These are phyloP conservation scores for Anhinga anhinga DNA, from an alignment of 2,113 vertebrate species.

Conservation along the genomic window DNA sequence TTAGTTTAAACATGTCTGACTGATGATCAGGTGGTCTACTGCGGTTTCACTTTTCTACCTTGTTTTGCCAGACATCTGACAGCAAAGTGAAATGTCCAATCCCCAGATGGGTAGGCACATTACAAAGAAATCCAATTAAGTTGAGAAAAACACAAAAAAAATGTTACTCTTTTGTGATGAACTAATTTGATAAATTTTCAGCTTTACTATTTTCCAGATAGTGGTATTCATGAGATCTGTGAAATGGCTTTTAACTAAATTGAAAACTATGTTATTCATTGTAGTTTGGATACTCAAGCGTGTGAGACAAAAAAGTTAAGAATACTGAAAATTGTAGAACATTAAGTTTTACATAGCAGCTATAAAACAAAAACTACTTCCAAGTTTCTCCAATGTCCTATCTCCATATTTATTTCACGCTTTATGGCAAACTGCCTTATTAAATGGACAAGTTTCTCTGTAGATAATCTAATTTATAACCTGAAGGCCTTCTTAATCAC, in stretches of 20 bases:
- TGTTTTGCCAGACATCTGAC: neutral
- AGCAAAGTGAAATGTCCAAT: neutral
- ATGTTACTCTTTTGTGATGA: neutral
- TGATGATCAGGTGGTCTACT: neutral
- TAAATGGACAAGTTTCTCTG: neutral
- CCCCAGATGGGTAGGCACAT: neutral
- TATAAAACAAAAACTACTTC: neutral
- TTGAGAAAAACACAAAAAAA: neutral
- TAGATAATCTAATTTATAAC: neutral
- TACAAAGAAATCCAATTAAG: neutral
- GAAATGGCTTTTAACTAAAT: neutral
- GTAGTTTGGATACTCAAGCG: neutral
- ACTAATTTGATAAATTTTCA: neutral
- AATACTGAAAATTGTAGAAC: neutral
- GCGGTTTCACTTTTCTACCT: neutral
- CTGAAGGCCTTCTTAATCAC: neutral
- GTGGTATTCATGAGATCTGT: neutral
- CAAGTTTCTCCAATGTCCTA: neutral
- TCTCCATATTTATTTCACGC: neutral
- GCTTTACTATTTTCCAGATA: neutral
- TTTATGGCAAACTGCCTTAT: neutral
- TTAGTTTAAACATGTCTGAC: neutral
- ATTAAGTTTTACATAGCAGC: neutral
- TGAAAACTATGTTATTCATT: neutral
- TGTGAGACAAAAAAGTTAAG: neutral